phyloP scores from a whole-genome alignment of 2,113 vertebrate species.

The Platycercus adscitus region DNA sequence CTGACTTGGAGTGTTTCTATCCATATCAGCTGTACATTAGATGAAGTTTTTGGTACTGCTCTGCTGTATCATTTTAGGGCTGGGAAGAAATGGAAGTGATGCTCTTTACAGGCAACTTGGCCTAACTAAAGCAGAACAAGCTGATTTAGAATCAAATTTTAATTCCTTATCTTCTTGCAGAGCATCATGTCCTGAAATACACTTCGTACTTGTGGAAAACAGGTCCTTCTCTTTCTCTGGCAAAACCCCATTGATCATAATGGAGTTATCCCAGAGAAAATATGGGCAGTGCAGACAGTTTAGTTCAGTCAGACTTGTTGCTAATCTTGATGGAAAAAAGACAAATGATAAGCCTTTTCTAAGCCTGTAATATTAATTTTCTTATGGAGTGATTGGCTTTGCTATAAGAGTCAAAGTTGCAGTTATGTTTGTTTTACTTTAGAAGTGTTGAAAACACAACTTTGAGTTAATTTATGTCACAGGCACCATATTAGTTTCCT shows the following conservation, averaged over 20 bases:
- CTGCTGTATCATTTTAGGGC: not conserved
- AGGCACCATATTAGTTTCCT: not conserved
- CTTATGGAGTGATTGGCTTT: not conserved
- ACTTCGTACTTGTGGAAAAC: not conserved
- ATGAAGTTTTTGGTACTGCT: not conserved
- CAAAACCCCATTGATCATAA: not conserved
- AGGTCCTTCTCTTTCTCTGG: not conserved
- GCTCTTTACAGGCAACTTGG: not conserved
- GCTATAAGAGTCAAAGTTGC: not conserved
- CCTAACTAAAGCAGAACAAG: not conserved
- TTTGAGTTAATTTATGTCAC: not conserved
- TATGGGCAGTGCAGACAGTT: not conserved
- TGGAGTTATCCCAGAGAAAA: not conserved
- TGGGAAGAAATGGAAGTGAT: not conserved
- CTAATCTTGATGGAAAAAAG: constrained; percentile 1
- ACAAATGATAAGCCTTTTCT: not conserved
- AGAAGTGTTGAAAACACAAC: not conserved
- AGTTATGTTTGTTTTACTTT: not conserved
- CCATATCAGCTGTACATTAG: not conserved
- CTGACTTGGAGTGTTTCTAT: not conserved
- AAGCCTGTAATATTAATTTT: not conserved
- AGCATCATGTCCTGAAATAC: not conserved
- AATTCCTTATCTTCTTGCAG: not conserved
- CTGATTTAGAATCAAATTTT: not conserved
- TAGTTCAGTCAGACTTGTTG: not conserved